Evolutionary conservation across 2,888 invertebrate genomes (phyloP), one percentile per base, ranked within the genome.

Genomic region (Selenia dentaria): DNA sequence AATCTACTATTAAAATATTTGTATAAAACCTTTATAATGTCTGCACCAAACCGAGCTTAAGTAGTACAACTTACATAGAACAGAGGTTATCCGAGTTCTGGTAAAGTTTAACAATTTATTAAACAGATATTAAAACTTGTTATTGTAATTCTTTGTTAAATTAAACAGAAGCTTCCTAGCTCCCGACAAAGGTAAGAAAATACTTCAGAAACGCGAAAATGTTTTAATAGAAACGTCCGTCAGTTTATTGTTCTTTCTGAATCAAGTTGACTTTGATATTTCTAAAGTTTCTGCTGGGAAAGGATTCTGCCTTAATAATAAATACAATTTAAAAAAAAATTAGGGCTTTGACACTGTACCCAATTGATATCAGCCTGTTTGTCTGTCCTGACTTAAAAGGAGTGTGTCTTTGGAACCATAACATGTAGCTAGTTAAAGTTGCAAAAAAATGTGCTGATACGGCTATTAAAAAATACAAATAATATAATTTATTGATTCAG

Each of bases 131-230:
- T 59, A 54, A 53, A 63, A 59, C 55, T 62, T 59, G 35, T 52
- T 55, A 55, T 56, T 54, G 48, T 60, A 59, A 57, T 63, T 59
- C 59, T 59, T 61, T 61, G 51, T 41, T 37, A 51, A 61, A 56
- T 54, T 58, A 12, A 22, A 40, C 44, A 25, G 28, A 50, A 51
- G 40, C 53, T 55, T 37, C 41, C 44, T 50, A 42, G n/a, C n/a
- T 22, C 9, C 16, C 8, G 3, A 8, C 20, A 20, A 20, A 20
- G 20, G 39, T 35, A 29, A n/a, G n/a, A n/a, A 28, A 57, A 49
- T 49, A 36, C 10, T 32, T 32, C n/a, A 20, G 24, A 9, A 25
- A 26, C 10, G 26, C 25, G 16, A 42, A 28, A 46, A 18, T 12
- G 41, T 33, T 41, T 32, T 32, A 28, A 31, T 12, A 14, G 22